These are phyloP conservation scores for Nothobranchius furzeri DNA, from an alignment of 2,113 vertebrate species.

Conservation along the genomic window DNA sequence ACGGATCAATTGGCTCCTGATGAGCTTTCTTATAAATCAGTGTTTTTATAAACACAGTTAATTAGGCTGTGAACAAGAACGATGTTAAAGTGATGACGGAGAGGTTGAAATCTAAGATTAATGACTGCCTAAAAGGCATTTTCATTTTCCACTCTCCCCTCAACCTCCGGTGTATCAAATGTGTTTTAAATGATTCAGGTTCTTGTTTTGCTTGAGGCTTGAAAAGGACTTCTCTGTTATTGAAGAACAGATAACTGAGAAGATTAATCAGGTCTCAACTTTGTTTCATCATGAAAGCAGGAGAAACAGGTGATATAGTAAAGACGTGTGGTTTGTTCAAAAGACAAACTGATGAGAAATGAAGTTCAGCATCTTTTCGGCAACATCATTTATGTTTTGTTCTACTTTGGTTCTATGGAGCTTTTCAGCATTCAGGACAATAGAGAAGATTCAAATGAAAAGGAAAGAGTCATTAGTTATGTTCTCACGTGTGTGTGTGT, in stretches of 20 bases:
- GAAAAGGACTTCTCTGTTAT: conserved; percentile 25
- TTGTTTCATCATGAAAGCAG: no score
- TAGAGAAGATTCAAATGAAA: conserved; percentile 27
- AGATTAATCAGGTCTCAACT: conserved; percentile 23
- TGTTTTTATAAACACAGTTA: conserved; percentile 3
- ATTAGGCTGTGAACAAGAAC: conserved; percentile 1
- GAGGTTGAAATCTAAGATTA: conserved; percentile 38
- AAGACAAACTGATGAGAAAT: background rate
- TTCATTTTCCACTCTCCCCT: conserved; percentile 45
- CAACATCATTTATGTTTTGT: conserved; percentile 1
- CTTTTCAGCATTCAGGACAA: conserved; percentile 16
- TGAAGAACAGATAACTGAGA: conserved; percentile 33
- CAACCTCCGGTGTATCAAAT: conserved; percentile 45
- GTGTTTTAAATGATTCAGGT: conserved; percentile 31
- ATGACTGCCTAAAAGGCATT: conserved; percentile 43
- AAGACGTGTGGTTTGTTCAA: no score
- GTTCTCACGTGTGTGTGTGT: conserved; percentile 21
- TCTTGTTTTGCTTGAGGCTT: conserved; percentile 24
- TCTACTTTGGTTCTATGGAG: conserved; percentile 9
- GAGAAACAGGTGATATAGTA: no score
- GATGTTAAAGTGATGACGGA: background rate
- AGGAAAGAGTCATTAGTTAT: conserved; percentile 40
- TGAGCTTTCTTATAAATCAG: background rate
- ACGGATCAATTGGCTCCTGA: conserved; percentile 5
- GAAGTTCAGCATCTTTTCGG: background rate